Evolutionary conservation across 37 sponge, comb jelly and placozoan species (phyloP).

Genomic region (Cliona cf. orientalis): DNA sequence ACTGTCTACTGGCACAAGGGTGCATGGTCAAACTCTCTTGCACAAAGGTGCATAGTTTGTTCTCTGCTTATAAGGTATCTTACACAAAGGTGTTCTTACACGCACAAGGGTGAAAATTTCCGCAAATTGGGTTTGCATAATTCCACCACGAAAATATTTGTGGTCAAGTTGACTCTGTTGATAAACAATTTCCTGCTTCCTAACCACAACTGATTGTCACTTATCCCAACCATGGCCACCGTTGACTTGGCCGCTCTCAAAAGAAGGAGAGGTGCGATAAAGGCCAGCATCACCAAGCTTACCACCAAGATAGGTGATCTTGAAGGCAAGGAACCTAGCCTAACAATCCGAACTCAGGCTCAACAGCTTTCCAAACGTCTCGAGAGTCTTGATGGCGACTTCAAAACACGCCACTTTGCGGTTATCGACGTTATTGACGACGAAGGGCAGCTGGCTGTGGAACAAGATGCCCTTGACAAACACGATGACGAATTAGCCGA

Average conservation of each 20-base stretch:
- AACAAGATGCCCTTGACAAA: constrained; percentile 9
- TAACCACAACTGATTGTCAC: too few relatives aligned
- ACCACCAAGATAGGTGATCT: constrained; percentile 2
- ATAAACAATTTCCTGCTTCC: neutral
- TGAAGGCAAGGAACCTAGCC: neutral
- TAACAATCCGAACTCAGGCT: neutral
- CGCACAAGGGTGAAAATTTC: constrained; percentile 3
- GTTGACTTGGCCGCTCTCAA: constrained; percentile 7
- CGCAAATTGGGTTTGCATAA: neutral
- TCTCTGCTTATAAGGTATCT: too few relatives aligned
- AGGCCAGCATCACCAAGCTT: constrained; percentile 18
- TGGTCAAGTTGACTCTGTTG: constrained; percentile 3
- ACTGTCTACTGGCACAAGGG: constrained; percentile 6
- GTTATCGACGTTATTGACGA: constrained; percentile 5
- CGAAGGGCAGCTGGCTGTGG: constrained; percentile 6
- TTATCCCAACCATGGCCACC: constrained; percentile 8
- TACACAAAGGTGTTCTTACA: neutral
- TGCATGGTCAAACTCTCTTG: neutral
- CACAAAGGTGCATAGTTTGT: constrained; percentile 23
- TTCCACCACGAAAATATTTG: constrained; percentile 16
- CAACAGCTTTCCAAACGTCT: constrained; percentile 19
- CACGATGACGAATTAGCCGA: constrained; percentile 17
- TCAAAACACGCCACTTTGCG: constrained; percentile 12
- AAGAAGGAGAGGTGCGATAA: constrained; percentile 29
- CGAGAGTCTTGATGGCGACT: constrained; percentile 23